phyloP scores from a whole-genome alignment of 2,797 vertebrate species.

The Poeciliopsis gracilis region DNA sequence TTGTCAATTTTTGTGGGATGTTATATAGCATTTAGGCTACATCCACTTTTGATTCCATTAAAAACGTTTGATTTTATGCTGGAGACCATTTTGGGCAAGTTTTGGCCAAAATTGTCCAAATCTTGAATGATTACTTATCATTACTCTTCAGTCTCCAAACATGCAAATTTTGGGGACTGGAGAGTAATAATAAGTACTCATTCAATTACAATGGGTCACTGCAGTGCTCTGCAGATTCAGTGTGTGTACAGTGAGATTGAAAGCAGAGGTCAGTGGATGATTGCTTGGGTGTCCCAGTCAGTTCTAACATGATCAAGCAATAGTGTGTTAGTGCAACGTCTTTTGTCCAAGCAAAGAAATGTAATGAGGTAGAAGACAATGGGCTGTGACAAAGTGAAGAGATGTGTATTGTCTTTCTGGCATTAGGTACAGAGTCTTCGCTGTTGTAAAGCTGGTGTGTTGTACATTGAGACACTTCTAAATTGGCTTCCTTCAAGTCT shows the following conservation, averaged over 20 bases:
- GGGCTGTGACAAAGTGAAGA: conserved; percentile 51
- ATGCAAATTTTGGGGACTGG: no score
- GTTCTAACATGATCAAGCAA: conserved; percentile 87
- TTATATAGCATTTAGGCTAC: no score
- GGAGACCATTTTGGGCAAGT: no score
- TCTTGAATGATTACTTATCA: no score
- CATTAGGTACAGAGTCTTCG: conserved; percentile 21
- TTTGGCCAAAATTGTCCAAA: no score
- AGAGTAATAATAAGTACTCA: no score
- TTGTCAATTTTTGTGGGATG: no score
- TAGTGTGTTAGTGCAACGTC: conserved; percentile 83
- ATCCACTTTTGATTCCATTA: no score
- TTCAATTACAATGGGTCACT: no score
- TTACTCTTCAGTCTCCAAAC: no score
- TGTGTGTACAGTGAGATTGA: conserved; percentile 39
- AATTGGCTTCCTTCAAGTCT: background rate
- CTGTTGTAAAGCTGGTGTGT: conserved; percentile 13
- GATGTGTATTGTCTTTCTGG: conserved; percentile 31
- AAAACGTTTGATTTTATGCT: no score
- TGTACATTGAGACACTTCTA: background rate
- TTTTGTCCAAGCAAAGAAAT: conserved; percentile 84
- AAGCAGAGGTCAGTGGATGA: conserved; percentile 44
- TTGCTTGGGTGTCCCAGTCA: conserved; percentile 78
- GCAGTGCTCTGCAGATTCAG: conserved; percentile 1
- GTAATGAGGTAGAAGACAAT: conserved; percentile 85